A percentile compares a stretch with the other conserved stretches of the same genome.
phyloP scores from a whole-genome alignment of 1,140 invertebrate genomes.

The Ostrea edulis region DNA sequence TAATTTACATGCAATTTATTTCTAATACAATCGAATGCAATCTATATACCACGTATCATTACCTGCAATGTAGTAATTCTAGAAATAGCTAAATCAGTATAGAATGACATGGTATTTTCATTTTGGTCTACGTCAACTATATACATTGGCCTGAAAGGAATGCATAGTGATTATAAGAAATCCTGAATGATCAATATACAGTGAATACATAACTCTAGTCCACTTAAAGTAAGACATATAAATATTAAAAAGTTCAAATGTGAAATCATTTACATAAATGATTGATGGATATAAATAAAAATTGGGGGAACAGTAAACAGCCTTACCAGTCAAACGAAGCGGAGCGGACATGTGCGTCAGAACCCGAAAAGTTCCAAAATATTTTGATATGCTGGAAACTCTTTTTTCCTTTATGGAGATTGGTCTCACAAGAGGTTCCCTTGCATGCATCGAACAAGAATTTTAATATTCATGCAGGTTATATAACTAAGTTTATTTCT shows the following conservation, averaged over 20 bases:
- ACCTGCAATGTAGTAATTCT: neutral
- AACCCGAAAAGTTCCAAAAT: neutral
- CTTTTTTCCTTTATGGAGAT: no score
- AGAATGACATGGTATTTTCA: neutral
- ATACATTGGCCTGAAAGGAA: neutral
- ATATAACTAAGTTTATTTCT: no score
- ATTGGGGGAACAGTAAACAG: neutral
- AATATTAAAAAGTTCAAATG: conserved; percentile 3
- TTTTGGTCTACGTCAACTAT: neutral
- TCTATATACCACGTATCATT: conserved; percentile 21
- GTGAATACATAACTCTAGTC: neutral
- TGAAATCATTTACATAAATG: conserved; percentile 26
- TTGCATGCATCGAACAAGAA: no score
- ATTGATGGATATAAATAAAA: conserved; percentile 7
- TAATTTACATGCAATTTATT: neutral
- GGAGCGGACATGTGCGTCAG: neutral
- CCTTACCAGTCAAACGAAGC: neutral
- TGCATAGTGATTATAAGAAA: neutral
- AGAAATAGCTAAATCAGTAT: neutral
- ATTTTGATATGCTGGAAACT: no score
- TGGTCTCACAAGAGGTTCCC: no score
- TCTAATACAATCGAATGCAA: neutral
- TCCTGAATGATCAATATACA: neutral
- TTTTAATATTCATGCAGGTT: no score
- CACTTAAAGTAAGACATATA: neutral